Evolutionary conservation across 1,140 invertebrate genomes (phyloP), one percentile per base, ranked within the genome.

Genomic region (Cylas formicarius): DNA sequence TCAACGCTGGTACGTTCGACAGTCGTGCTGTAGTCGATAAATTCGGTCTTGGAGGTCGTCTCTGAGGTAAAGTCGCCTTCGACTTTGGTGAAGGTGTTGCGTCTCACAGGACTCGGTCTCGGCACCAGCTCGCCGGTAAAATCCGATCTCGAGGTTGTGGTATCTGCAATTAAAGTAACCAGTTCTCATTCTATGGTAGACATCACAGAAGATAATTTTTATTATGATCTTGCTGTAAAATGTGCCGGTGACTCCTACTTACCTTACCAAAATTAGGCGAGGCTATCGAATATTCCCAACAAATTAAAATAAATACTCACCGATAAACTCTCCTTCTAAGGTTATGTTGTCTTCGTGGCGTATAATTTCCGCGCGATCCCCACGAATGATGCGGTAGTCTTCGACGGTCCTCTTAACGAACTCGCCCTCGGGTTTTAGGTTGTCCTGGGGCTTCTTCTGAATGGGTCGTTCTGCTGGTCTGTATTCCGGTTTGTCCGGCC

Each of bases 71-170:
- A 76, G 43, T 84, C 81, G 24, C 81, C 78, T 66, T 86, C 83
- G 23, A 81, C 65, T 66, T 86, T 86, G 0, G 81, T 88, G 72
- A 81, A 89, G 3, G 86, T 90, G 57, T 88, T 88, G 33, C 84
- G 75, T 52, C 86, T 70, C 36, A 85, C 76, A 28, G 82, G 74
- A 52, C 68, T 76, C 10, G 80, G 75, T 52, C 77, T 70, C 63
- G 84, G 79, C 14, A 69, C 69, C 44, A 74, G 66, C 62, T 76
- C 72, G 2, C 78, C 75, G 46, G 76, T 81, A 58, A 77, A 86
- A 52, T 81, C 80, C 38, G 72, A 62, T 54, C 77, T 76, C 17
- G 72, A 70, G 20, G 78, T 81, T 26, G 77, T 82, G 32, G 74
- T 64, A 67, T 74, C 79, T 82, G 61, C 57, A 73, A 72, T 35